phyloP scores from a whole-genome alignment of 2,888 invertebrate species.

The Coremacera marginata region DNA sequence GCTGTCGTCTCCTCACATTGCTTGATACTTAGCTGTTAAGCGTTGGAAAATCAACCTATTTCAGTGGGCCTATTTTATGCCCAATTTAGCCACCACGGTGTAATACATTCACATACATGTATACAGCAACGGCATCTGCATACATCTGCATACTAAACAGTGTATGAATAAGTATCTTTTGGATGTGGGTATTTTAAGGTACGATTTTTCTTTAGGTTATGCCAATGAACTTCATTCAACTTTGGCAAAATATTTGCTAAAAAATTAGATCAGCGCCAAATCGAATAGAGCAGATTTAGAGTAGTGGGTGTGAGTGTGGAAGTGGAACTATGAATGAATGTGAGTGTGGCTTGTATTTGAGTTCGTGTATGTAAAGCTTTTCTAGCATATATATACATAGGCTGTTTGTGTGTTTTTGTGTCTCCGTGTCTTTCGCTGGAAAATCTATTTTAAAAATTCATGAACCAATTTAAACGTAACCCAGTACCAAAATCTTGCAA shows the following conservation, averaged over 20 bases:
- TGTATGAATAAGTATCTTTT: not conserved
- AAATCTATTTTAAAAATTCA: no score
- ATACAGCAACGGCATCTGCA: not conserved
- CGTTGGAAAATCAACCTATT: not conserved
- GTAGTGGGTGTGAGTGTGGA: no score
- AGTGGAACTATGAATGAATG: no score
- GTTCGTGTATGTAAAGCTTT: no score
- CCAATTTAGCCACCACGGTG: not conserved
- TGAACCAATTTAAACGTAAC: no score
- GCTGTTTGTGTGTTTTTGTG: no score
- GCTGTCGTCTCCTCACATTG: not conserved
- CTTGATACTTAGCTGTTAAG: not conserved
- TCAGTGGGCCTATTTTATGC: conserved; percentile 5
- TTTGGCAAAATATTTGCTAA: conserved; percentile 3
- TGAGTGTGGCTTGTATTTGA: no score
- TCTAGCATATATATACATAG: no score
- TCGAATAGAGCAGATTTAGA: conserved; percentile 4
- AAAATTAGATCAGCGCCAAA: conserved; percentile 26
- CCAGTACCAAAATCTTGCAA: no score
- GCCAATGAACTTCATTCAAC: not conserved
- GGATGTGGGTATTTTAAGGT: not conserved
- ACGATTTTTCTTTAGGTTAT: no score
- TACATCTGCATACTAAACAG: conserved; percentile 7
- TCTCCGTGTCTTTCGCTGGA: no score
- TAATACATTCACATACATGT: no score